A percentile compares a stretch with the other conserved stretches of the same genome.
These are phyloP conservation scores for Cheilosia pagana DNA, from an alignment of 2,888 invertebrate genomes.

Conservation along the genomic window DNA sequence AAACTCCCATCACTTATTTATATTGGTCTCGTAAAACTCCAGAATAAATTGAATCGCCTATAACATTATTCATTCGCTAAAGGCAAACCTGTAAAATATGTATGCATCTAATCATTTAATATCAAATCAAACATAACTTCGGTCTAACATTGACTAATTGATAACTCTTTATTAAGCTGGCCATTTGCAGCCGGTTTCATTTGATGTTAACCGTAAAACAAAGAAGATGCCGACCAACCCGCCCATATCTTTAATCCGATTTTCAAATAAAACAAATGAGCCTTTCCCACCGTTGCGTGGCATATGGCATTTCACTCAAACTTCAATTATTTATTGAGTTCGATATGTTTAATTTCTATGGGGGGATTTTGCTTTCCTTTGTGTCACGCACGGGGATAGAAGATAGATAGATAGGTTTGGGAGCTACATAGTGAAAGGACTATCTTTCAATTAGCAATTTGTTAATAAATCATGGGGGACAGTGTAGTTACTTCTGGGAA, in stretches of 20 bases:
- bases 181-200: constrained; percentile 20
- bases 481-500: too few species aligned
- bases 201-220: constrained; percentile 30
- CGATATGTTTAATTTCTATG: neutral
- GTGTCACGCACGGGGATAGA: neutral
- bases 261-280: constrained; percentile 11
- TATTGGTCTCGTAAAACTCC: too few species aligned
- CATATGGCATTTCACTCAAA: constrained; percentile 10
- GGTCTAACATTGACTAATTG: constrained; percentile 16
- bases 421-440: too few species aligned
- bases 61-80: neutral
- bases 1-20: too few species aligned
- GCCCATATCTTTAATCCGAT: constrained; percentile 5
- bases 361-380: constrained; percentile 15
- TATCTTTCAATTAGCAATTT: too few species aligned
- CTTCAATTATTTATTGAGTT: constrained; percentile 24
- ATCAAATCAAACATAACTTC: constrained; percentile 8
- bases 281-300: constrained; percentile 18
- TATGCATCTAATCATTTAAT: constrained; percentile 6
- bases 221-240: constrained; percentile 4
- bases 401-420: neutral
- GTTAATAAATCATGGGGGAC: too few species aligned
- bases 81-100: neutral
- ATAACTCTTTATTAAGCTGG: constrained; percentile 12
- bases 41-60: too few species aligned